A percentile compares a stretch with the other conserved stretches of the same genome.
phyloP scores from a whole-genome alignment of 2,113 vertebrate genomes.

The Myrmecophaga tridactyla region DNA sequence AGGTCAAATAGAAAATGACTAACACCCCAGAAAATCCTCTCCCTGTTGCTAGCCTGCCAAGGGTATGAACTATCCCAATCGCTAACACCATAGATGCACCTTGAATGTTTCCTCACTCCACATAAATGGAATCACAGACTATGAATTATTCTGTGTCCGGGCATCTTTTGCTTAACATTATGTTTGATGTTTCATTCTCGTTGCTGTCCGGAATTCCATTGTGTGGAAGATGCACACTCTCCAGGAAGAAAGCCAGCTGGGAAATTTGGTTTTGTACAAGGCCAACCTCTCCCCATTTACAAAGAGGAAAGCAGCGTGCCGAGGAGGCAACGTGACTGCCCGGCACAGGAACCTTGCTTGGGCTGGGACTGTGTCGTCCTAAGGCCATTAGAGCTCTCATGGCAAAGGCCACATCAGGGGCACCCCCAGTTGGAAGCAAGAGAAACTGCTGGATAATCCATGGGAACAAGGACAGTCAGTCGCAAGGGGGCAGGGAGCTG shows the following conservation, averaged over 20 bases:
- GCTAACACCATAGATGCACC: neutral
- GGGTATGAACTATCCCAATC: neutral
- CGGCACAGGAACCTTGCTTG: neutral
- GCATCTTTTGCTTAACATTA: neutral
- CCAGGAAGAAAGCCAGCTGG: neutral
- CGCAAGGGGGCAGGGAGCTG: neutral
- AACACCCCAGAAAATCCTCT: neutral
- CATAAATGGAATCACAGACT: neutral
- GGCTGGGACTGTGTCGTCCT: neutral
- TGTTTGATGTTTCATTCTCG: neutral
- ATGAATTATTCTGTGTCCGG: neutral
- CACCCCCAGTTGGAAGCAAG: neutral
- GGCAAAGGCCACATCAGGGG: neutral
- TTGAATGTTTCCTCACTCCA: neutral
- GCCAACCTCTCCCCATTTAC: neutral
- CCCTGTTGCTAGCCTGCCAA: neutral
- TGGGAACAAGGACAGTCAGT: neutral
- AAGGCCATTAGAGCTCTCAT: neutral
- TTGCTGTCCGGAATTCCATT: neutral
- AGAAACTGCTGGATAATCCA: neutral
- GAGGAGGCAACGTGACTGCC: neutral
- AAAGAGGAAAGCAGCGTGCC: neutral
- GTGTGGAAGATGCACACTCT: neutral
- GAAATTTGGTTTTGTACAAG: neutral
- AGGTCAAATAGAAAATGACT: neutral